A percentile compares a stretch with the other conserved stretches of the same genome.
phyloP scores from a whole-genome alignment of 2,797 vertebrate genomes.

The Gymnothorax javanicus region DNA sequence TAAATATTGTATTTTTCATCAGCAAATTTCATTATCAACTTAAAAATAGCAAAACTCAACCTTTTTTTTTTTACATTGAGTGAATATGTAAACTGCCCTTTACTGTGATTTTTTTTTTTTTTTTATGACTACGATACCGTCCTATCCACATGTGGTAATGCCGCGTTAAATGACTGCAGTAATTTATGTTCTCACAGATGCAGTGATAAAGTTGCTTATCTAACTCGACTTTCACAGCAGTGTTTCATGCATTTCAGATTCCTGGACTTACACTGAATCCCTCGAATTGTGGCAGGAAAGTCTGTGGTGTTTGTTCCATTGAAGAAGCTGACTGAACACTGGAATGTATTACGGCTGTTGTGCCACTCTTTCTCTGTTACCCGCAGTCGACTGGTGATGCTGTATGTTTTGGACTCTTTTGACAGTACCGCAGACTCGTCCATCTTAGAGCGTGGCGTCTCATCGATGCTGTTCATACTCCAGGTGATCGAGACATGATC shows the following conservation, averaged over 20 bases:
- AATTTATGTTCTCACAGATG: no score
- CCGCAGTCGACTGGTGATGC: slow-evolving; percentile 50
- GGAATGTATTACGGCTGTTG: slow-evolving; percentile 14
- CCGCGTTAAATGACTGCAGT: no score
- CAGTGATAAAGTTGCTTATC: no score
- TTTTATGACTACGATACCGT: no score
- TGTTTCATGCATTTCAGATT: background rate
- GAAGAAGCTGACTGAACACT: slow-evolving; percentile 8
- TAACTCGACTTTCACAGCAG: background rate
- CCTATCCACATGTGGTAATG: no score
- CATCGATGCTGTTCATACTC: slow-evolving; percentile 29
- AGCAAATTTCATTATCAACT: no score
- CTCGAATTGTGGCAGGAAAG: background rate
- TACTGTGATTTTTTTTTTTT: no score
- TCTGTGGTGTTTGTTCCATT: background rate
- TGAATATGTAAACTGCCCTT: no score
- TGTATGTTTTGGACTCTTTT: slow-evolving; percentile 22
- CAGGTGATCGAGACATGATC: slow-evolving; percentile 50
- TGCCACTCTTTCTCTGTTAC: background rate
- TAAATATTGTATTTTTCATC: background rate
- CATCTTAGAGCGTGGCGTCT: background rate
- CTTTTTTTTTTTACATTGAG: no score
- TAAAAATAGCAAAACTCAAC: no score
- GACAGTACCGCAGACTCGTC: slow-evolving; percentile 36
- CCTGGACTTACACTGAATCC: slow-evolving; percentile 6